A percentile compares a stretch with the other conserved stretches of the same genome.
phyloP scores from a whole-genome alignment of 1,140 invertebrate genomes.

The Calephelis nemesis region DNA sequence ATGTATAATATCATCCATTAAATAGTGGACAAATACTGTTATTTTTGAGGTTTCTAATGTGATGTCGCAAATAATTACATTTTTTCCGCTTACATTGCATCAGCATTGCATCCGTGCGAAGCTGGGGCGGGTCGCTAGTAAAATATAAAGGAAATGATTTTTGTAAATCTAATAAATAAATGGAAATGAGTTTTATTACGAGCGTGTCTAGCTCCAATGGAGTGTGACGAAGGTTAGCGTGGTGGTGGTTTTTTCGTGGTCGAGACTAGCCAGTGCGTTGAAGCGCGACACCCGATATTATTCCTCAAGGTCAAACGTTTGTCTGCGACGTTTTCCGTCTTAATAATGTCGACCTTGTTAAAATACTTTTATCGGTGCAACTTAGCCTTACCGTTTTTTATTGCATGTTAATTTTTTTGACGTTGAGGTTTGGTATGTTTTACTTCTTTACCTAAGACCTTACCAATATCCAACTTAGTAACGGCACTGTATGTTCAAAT shows the following conservation, averaged over 20 bases:
- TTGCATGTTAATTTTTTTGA: not conserved
- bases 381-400: conserved; percentile 23
- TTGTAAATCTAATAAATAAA: conserved; percentile 2
- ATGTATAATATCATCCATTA: no score
- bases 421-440: no score
- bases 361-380: conserved; percentile 49
- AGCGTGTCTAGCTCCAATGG: conserved; percentile 39
- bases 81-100: no score
- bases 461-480: no score
- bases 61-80: no score
- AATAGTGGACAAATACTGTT: no score
- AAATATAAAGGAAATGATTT: not conserved
- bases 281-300: conserved; percentile 56
- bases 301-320: conserved; percentile 53
- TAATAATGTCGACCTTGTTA: conserved; percentile 53
- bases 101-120: no score
- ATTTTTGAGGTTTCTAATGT: no score
- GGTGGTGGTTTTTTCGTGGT: conserved; percentile 52
- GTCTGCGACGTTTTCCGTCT: conserved; percentile 51
- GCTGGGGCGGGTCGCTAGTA: no score
- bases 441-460: no score
- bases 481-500: no score
- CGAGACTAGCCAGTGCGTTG: conserved; percentile 38
- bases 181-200: conserved; percentile 6
- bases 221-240: conserved; percentile 49